A percentile compares a stretch with the other conserved stretches of the same genome.
Conservation (phyloP, 1,140 invertebrate genomes). For the Aethina tumida region DNA sequence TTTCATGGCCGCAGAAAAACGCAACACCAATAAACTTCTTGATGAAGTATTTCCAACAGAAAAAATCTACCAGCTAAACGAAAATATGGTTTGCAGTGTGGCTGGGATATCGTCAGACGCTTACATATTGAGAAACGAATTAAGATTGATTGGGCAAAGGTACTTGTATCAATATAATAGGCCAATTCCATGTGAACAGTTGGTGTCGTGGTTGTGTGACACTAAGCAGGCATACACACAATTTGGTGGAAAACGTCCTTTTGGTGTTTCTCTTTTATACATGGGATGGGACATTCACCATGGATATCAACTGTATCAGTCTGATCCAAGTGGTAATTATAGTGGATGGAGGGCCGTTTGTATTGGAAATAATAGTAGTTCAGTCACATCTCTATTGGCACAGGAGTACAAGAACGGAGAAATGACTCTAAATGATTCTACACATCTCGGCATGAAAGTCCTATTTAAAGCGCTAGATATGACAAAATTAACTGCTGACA, state of each 20-base stretch:
- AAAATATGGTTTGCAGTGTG: conserved; percentile 98
- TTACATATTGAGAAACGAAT: conserved; percentile 96
- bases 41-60: conserved; percentile 97
- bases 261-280: conserved; percentile 97
- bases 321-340: conserved; percentile 99
- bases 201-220: conserved; percentile 96
- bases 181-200: conserved; percentile 97
- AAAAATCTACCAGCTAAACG: conserved; percentile 97
- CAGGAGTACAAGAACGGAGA: conserved; percentile 96
- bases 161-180: conserved; percentile 93
- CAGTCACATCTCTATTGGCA: conserved; percentile 94
- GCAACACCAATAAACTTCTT: conserved; percentile 95
- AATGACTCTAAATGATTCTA: conserved; percentile 74
- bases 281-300: conserved; percentile 99
- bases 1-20: conserved; percentile 89
- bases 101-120: conserved; percentile 99
- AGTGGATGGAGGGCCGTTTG: conserved; percentile 99
- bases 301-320: conserved; percentile 98
- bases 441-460: conserved; percentile 89
- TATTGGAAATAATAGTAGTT: conserved; percentile 96
- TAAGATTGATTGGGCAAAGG: conserved; percentile 88
- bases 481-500: conserved; percentile 94
- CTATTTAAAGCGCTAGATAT: conserved; percentile 96
- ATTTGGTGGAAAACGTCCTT: conserved; percentile 94
- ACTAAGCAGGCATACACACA: conserved; percentile 99